Conservation (phyloP, 2,888 invertebrate genomes). For the Drosophila anceps region DNA sequence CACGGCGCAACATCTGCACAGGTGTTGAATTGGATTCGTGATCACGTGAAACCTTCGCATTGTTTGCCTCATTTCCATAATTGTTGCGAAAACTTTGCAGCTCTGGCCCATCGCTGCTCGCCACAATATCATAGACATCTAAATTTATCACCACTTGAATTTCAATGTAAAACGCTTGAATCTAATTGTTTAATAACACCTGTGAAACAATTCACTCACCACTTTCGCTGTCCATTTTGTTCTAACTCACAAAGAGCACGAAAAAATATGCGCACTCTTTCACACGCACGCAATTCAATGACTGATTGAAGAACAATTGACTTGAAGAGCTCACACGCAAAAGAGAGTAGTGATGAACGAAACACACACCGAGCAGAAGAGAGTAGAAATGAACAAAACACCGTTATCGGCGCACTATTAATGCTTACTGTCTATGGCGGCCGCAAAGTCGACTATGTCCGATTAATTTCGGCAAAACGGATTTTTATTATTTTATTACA, state of each 20-base stretch:
- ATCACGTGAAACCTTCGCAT: background rate
- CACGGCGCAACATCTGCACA: slow-evolving; percentile 54
- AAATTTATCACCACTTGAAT: slow-evolving; percentile 1
- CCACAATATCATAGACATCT: slow-evolving; percentile 48
- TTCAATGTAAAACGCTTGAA: background rate
- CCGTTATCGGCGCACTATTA: slow-evolving; percentile 26
- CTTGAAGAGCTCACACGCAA: slow-evolving; percentile 5
- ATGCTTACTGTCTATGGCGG: slow-evolving; percentile 11
- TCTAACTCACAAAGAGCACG: slow-evolving; percentile 15
- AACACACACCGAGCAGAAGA: slow-evolving; percentile 8
- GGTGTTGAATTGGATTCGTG: slow-evolving; percentile 44
- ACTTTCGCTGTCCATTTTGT: slow-evolving; percentile 51
- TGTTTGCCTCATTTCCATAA: slow-evolving; percentile 25
- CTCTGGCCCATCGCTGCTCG: slow-evolving; percentile 44
- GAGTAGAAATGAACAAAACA: slow-evolving; percentile 27
- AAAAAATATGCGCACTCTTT: slow-evolving; percentile 3
- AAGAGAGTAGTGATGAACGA: slow-evolving; percentile 8
- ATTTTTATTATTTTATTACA: slow-evolving; percentile 18
- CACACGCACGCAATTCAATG: background rate
- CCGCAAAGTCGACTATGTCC: slow-evolving; percentile 15
- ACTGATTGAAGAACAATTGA: slow-evolving; percentile 12
- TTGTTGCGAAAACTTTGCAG: slow-evolving; percentile 47
- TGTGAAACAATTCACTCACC: slow-evolving; percentile 50
- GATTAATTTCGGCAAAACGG: slow-evolving; percentile 9
- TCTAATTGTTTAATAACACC: background rate